A percentile compares a stretch with the other conserved stretches of the same genome.
These are phyloP conservation scores for Plutella xylostella DNA, from an alignment of 2,888 invertebrate species.

Conservation along the genomic window DNA sequence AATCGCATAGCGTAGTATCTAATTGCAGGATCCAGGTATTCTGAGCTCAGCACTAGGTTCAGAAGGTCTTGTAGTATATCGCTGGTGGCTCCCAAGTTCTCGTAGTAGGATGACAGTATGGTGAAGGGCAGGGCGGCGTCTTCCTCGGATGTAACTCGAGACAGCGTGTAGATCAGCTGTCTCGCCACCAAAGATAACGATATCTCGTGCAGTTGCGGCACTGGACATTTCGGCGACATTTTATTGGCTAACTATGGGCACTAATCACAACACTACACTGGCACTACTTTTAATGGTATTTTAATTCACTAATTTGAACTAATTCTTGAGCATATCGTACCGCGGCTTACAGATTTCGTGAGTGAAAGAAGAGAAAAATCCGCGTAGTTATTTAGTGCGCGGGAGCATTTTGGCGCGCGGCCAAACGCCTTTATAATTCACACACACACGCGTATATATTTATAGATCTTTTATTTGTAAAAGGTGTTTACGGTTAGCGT, in stretches of 20 bases:
- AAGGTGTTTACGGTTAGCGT: slow-evolving; percentile 50
- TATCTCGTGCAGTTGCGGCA: slow-evolving; percentile 70
- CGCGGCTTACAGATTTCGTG: slow-evolving; percentile 32
- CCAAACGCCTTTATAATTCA: slow-evolving; percentile 62
- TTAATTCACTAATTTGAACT: slow-evolving; percentile 20
- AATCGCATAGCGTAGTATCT: slow-evolving; percentile 75
- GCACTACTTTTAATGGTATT: slow-evolving; percentile 22
- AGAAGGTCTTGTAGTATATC: slow-evolving; percentile 78
- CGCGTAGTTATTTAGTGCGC: slow-evolving; percentile 49
- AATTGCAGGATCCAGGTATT: slow-evolving; percentile 75
- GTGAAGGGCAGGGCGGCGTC: slow-evolving; percentile 70
- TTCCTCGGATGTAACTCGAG: slow-evolving; percentile 71
- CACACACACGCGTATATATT: slow-evolving; percentile 56
- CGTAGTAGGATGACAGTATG: slow-evolving; percentile 71
- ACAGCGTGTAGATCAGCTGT: slow-evolving; percentile 72
- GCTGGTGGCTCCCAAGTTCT: slow-evolving; percentile 72
- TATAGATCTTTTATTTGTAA: slow-evolving; percentile 57
- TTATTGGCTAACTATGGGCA: slow-evolving; percentile 18
- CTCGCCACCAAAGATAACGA: slow-evolving; percentile 72
- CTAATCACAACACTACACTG: slow-evolving; percentile 22
- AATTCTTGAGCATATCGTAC: slow-evolving; percentile 44
- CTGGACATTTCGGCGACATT: slow-evolving; percentile 76
- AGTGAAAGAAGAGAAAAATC: slow-evolving; percentile 53
- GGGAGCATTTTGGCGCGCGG: slow-evolving; percentile 48
- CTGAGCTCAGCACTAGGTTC: slow-evolving; percentile 73